Conservation (phyloP, 2,888 invertebrate species). For the Helleia helle region DNA sequence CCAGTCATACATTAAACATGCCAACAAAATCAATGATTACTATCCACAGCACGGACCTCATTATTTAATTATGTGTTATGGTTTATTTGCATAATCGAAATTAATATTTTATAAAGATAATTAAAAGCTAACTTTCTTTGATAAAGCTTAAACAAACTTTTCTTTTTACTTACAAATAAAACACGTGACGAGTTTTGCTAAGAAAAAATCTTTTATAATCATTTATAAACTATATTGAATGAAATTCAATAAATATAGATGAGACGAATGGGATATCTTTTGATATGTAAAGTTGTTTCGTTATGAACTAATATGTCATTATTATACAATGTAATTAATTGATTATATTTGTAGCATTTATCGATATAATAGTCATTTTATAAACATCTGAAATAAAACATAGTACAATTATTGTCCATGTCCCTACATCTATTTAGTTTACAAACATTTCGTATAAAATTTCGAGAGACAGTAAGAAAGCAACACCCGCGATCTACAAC, state of each 20-base stretch:
- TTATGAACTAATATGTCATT: not conserved
- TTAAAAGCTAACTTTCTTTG: too few species aligned
- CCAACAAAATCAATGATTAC: too few species aligned
- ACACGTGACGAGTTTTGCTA: too few species aligned
- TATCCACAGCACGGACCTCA: too few species aligned
- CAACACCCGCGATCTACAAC: slow-evolving; percentile 30
- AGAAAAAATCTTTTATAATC: too few species aligned
- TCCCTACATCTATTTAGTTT: not conserved
- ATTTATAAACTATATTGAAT: not conserved
- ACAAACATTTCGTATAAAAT: slow-evolving; percentile 10
- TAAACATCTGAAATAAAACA: too few species aligned
- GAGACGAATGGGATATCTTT: not conserved
- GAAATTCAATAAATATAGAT: not conserved
- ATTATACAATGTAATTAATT: not conserved
- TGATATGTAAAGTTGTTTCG: not conserved
- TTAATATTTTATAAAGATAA: too few species aligned
- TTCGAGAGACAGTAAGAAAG: slow-evolving; percentile 18
- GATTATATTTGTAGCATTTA: not conserved
- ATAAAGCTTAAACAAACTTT: too few species aligned
- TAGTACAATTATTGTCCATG: not conserved
- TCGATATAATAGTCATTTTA: not conserved
- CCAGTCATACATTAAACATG: too few species aligned
- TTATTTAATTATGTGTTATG: too few species aligned
- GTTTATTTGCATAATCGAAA: too few species aligned
- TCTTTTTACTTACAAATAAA: too few species aligned